Base-by-base conservation (phyloP, 2,113 vertebrate species). In the Heptranchias perlo region DNA sequence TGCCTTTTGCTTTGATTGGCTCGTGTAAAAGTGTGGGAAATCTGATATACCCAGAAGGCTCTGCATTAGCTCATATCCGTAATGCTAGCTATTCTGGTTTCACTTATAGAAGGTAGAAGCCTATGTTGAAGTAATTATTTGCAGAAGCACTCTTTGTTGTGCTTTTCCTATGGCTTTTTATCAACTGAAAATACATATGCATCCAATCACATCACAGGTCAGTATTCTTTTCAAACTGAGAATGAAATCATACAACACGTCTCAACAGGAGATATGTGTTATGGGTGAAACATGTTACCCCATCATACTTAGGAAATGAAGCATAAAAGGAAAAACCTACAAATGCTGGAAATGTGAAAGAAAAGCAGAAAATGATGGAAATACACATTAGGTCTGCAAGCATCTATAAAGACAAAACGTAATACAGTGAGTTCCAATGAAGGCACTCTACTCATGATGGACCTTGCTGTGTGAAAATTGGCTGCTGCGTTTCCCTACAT, bases 21-120 rank as follows among this genome's bases (percentile, higher is more conserved):
- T n/a, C n/a, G 64, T 64, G 58, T n/a, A 93, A 93, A 93, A 93
- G 58, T 93, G 58, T 93, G 54, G 89, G 89, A 93, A 93, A 93
- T 93, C n/a, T n/a, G 89, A 93, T 93, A 93, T 93, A 93, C 89
- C 58, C 89, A 93, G 89, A 64, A 93, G 89, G 64, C n/a, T 64
- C 35, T 62, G 89, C 21, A 93, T 64, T 93, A 93, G 89, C 89
- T 93, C 89, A 93, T 93, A 62, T 62, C 89, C n/a, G 89, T 93
- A 93, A 93, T 62, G 58, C 89, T 62, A 93, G 89, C 58, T 58
- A 62, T 93, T 62, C 89, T 93, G 89, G 58, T 62, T 93, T 93
- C 39, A 93, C 89, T 93, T 93, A 62, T 62, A 64, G 89, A 62
- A n/a, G 64, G 44, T 93, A 93, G 64, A 62, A 93, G 58, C 35